Percentiles rank a stretch among this genome's conserved stretches.
phyloP scores from a whole-genome alignment of 2,797 vertebrate species.

The Limosa lapponica region DNA sequence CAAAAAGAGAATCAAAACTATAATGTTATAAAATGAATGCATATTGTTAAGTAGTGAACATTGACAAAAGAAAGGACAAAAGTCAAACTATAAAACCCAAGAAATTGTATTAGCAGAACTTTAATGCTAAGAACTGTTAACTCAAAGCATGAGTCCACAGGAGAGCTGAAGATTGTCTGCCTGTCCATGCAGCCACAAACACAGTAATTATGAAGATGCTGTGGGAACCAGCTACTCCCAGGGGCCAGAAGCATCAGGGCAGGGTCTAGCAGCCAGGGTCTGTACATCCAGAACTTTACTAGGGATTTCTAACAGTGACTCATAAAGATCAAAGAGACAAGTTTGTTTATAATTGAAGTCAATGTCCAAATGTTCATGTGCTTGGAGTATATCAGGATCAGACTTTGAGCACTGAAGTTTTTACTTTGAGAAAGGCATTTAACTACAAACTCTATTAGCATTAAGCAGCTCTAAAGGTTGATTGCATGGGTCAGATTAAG shows the following conservation, averaged over 20 bases:
- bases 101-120: neutral
- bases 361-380: neutral
- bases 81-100: neutral
- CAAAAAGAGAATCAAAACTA: neutral
- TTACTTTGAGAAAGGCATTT: neutral
- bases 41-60: neutral
- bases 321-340: neutral
- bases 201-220: neutral
- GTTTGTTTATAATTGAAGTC: neutral
- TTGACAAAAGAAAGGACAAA: neutral
- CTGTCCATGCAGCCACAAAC: neutral
- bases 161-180: neutral
- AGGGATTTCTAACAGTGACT: neutral
- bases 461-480: neutral
- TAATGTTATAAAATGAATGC: neutral
- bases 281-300: neutral
- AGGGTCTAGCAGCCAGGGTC: neutral
- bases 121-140: neutral
- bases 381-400: neutral
- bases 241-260: neutral
- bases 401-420: neutral
- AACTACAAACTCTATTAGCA: neutral
- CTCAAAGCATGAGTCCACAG: neutral
- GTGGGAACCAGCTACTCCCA: neutral
- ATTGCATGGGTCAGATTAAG: conserved; percentile 13